These are phyloP conservation scores for Caenorhabditis panamensis DNA, from an alignment of 2,888 invertebrate genomes.

Conservation along the genomic window DNA sequence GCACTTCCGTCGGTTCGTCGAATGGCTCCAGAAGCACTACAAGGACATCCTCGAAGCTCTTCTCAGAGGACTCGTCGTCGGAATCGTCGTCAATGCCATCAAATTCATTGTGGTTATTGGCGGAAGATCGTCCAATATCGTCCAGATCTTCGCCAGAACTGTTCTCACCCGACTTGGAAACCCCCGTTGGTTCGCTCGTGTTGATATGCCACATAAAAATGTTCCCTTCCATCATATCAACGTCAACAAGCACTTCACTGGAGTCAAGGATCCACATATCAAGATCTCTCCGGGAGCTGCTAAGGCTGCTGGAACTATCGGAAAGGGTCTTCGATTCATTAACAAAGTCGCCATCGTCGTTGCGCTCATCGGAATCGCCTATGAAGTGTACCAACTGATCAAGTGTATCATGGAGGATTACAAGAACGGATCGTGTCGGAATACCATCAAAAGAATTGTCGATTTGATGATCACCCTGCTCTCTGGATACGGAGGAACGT, in stretches of 20 bases:
- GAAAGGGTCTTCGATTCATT: neutral
- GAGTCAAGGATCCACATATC: constrained; percentile 7
- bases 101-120: neutral
- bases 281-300: constrained; percentile 5
- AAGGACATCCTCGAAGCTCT: too few relatives aligned
- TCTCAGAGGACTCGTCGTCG: neutral
- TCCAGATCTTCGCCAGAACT: constrained; percentile 24
- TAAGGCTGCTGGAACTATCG: neutral
- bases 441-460: constrained; percentile 1
- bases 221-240: constrained; percentile 28
- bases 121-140: constrained; percentile 6
- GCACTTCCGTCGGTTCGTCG: too few relatives aligned
- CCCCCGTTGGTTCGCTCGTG: constrained; percentile 17
- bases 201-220: constrained; percentile 24
- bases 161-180: constrained; percentile 8
- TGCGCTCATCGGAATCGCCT: neutral
- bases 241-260: constrained; percentile 7
- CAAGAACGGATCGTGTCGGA: constrained; percentile 6
- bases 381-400: constrained; percentile 12
- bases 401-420: neutral
- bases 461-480: too few relatives aligned
- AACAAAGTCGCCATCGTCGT: constrained; percentile 7
- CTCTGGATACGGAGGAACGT: neutral
- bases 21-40: too few relatives aligned
- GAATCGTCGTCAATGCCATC: neutral